A percentile compares a stretch with the other conserved stretches of the same genome.
These are phyloP conservation scores for Eulemur albifrons DNA, from an alignment of 2,797 vertebrate genomes.

Conservation along the genomic window DNA sequence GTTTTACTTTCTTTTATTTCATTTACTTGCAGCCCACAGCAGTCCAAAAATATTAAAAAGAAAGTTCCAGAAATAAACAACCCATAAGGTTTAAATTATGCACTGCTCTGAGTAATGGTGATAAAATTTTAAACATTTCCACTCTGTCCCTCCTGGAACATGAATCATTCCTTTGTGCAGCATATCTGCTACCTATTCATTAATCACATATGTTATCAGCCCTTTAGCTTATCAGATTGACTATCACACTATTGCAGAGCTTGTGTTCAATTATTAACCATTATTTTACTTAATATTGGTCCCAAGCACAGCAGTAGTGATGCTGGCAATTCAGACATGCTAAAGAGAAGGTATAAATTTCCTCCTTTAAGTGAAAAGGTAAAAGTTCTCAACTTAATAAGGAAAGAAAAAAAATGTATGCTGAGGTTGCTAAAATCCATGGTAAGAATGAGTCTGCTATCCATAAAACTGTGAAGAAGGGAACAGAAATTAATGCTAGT, in stretches of 20 bases:
- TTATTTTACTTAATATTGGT: background rate
- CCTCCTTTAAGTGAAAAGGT: background rate
- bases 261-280: background rate
- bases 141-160: too few relatives aligned
- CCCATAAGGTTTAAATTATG: background rate
- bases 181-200: background rate
- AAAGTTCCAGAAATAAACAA: background rate
- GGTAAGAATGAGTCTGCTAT: background rate
- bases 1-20: background rate
- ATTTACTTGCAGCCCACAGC: background rate
- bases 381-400: background rate
- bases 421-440: background rate
- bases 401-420: background rate
- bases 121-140: background rate
- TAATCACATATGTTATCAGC: too few relatives aligned
- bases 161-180: background rate
- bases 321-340: background rate
- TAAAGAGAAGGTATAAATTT: background rate
- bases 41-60: background rate
- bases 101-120: background rate
- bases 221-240: background rate
- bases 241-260: background rate
- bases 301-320: background rate
- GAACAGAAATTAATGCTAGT: background rate
- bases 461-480: background rate